Conservation (phyloP, 2,113 vertebrate genomes). For the Indicator maculatus region DNA sequence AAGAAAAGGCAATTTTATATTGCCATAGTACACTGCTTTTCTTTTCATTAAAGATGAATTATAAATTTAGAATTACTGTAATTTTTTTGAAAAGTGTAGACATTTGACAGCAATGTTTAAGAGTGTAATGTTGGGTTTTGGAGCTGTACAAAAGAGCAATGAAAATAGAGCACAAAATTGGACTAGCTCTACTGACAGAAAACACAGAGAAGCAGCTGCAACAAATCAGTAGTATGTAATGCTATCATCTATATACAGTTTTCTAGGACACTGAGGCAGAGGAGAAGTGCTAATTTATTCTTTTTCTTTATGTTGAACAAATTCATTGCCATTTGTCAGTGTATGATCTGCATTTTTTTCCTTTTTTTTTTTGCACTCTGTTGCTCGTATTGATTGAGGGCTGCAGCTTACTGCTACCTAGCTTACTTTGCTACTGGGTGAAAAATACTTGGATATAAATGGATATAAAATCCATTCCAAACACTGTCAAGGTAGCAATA, state of each 20-base stretch:
- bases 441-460: not conserved
- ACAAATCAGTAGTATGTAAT: not conserved
- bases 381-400: not conserved
- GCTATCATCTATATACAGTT: not conserved
- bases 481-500: not conserved
- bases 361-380: not conserved
- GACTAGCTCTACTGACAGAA: not conserved
- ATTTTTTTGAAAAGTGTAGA: conserved; percentile 1
- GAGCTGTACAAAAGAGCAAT: not conserved
- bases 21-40: not conserved
- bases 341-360: not conserved
- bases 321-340: conserved; percentile 11
- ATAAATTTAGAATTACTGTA: conserved; percentile 15
- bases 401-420: not conserved
- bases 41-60: not conserved
- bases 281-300: conserved; percentile 44
- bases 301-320: conserved; percentile 7
- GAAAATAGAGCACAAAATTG: not conserved
- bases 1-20: conserved; percentile 32
- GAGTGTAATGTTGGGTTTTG: not conserved
- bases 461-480: not conserved
- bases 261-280: conserved; percentile 45
- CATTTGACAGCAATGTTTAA: not conserved
- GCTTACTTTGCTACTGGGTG: not conserved
- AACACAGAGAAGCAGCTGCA: conserved; percentile 21